Evolutionary conservation across 2,797 vertebrate species (phyloP).

Genomic region (Allobates femoralis): DNA sequence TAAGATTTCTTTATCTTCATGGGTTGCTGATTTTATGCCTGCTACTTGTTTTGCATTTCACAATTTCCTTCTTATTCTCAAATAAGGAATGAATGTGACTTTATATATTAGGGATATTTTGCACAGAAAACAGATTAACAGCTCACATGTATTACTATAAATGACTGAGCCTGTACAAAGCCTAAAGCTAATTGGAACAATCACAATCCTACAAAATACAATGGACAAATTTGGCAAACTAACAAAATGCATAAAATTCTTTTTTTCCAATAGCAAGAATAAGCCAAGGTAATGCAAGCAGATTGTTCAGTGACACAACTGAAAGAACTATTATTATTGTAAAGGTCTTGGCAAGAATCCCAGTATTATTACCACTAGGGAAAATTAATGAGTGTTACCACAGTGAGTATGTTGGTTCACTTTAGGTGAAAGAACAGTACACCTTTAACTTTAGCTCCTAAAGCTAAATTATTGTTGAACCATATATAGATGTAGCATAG

Average conservation of each 20-base stretch:
- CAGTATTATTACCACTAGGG: conserved; percentile 48
- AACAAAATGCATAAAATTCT: conserved; percentile 36
- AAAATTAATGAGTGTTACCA: conserved; percentile 45
- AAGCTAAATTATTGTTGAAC: conserved; percentile 9
- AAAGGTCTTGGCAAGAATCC: conserved; percentile 48
- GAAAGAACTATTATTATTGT: conserved; percentile 52
- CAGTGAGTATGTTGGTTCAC: conserved; percentile 47
- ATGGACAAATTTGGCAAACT: conserved; percentile 45
- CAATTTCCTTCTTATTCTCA: conserved; percentile 21
- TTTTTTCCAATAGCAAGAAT: conserved; percentile 36
- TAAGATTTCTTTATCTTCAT: conserved; percentile 44
- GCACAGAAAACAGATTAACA: conserved; percentile 50
- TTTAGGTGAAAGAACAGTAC: conserved; percentile 49
- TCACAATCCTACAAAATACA: conserved; percentile 30
- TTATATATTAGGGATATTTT: conserved; percentile 36
- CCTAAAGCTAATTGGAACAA: conserved; percentile 49
- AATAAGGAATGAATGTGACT: conserved; percentile 12
- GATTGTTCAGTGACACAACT: conserved; percentile 39
- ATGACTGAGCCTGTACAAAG: conserved; percentile 22
- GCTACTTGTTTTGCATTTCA: conserved; percentile 6
- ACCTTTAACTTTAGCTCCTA: conserved; percentile 8
- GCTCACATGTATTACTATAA: conserved; percentile 45
- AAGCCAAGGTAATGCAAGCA: conserved; percentile 30
- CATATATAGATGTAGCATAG: background rate
- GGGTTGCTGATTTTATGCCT: conserved; percentile 31